These are phyloP conservation scores for Agrochola litura DNA, from an alignment of 2,888 invertebrate species.

Conservation along the genomic window DNA sequence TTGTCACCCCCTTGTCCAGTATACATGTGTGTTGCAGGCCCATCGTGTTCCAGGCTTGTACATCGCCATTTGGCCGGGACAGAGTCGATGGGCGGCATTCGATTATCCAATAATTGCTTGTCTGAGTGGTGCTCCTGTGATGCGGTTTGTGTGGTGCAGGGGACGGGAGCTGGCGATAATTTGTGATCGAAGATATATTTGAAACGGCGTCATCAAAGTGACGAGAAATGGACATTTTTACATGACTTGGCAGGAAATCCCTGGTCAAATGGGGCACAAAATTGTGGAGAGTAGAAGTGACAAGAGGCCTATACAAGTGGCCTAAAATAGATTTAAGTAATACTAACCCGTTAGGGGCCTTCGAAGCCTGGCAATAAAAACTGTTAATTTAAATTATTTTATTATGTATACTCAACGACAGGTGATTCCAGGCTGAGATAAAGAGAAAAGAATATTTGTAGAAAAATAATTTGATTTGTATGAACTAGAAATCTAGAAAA, in stretches of 20 bases:
- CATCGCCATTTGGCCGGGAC: slow-evolving; percentile 39
- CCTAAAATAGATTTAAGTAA: not conserved
- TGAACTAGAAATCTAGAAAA: no score
- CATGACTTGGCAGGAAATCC: not conserved
- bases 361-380: not conserved
- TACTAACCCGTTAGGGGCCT: not conserved
- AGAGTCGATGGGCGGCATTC: slow-evolving; percentile 67
- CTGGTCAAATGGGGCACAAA: not conserved
- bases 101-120: slow-evolving; percentile 73
- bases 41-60: slow-evolving; percentile 40
- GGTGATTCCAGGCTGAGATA: no score
- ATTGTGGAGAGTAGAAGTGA: not conserved
- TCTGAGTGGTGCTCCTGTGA: slow-evolving; percentile 67
- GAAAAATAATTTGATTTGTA: not conserved
- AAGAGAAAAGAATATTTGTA: not conserved
- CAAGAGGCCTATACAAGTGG: not conserved
- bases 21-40: slow-evolving; percentile 6
- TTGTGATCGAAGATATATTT: not conserved
- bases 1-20: not conserved
- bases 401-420: no score
- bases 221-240: not conserved
- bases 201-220: not conserved
- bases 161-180: not conserved
- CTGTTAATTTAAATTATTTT: not conserved
- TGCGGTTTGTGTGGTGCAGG: slow-evolving; percentile 43